Conservation (phyloP, 2,888 invertebrate species). For the Xestia xanthographa region DNA sequence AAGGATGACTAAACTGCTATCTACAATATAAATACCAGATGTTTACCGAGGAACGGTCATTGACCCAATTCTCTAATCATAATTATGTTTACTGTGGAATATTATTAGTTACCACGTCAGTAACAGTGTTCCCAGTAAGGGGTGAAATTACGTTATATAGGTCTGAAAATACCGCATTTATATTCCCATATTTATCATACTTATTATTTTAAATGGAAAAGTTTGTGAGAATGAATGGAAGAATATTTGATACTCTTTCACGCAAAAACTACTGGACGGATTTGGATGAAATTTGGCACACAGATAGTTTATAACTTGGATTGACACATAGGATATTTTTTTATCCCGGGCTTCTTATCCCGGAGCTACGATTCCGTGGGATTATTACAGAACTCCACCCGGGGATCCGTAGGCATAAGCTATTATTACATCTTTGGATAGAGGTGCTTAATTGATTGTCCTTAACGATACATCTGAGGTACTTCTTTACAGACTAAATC, state of each 20-base stretch:
- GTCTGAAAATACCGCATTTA: neutral
- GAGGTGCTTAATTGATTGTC: neutral
- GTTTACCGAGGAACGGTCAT: slow-evolving; percentile 7
- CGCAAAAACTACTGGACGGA: too few species aligned
- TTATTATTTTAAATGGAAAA: too few species aligned
- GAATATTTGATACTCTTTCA: neutral
- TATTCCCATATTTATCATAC: neutral
- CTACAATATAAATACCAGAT: neutral
- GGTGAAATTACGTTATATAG: neutral
- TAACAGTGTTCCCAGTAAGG: neutral
- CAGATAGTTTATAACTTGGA: neutral
- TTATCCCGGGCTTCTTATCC: too few species aligned
- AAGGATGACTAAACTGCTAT: slow-evolving; percentile 28
- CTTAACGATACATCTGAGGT: neutral
- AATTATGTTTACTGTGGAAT: neutral
- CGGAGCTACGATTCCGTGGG: too few species aligned
- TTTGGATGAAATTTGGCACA: neutral
- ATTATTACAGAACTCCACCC: too few species aligned
- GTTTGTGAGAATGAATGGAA: neutral
- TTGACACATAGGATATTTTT: neutral
- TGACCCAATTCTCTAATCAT: slow-evolving; percentile 35
- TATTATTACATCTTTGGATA: too few species aligned
- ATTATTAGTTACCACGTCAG: neutral
- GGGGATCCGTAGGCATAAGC: too few species aligned
- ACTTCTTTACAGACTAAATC: neutral